Evolutionary conservation across 2,797 vertebrate species (phyloP).

Genomic region (Anniella stebbinsi): DNA sequence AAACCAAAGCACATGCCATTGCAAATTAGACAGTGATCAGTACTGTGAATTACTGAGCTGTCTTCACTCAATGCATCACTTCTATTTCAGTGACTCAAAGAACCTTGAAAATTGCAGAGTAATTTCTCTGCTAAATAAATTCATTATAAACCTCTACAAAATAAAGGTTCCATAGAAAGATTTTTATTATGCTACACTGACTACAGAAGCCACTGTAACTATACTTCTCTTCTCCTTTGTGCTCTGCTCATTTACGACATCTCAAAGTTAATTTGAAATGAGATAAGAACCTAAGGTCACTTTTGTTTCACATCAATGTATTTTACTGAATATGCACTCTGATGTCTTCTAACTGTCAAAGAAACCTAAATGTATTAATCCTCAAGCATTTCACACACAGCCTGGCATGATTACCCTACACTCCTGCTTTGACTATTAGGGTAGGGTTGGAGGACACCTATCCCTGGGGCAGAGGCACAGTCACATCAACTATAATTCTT

Average conservation of each 20-base stretch:
- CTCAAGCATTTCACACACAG: not conserved
- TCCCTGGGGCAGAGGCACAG: not conserved
- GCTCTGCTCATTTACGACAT: slow-evolving; percentile 12
- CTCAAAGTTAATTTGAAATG: slow-evolving; percentile 37
- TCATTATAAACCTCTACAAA: slow-evolving; percentile 32
- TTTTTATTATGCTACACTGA: slow-evolving; percentile 33
- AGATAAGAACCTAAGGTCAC: slow-evolving; percentile 26
- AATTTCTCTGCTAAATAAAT: slow-evolving; percentile 48
- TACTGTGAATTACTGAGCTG: slow-evolving; percentile 37
- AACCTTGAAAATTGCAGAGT: slow-evolving; percentile 44
- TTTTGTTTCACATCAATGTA: slow-evolving; percentile 33
- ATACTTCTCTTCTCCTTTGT: slow-evolving; percentile 3
- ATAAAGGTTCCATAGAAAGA: slow-evolving; percentile 33
- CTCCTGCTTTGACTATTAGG: not conserved
- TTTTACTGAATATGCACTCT: slow-evolving; percentile 36
- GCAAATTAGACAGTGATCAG: not conserved
- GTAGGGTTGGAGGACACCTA: not conserved
- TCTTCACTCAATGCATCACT: slow-evolving; percentile 35
- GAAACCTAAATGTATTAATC: not conserved
- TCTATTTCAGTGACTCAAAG: slow-evolving; percentile 26
- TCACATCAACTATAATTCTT: not conserved
- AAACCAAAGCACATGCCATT: not conserved
- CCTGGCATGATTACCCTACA: not conserved
- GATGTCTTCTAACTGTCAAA: not conserved
- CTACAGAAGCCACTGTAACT: slow-evolving; percentile 10